Conservation (phyloP, 2,113 vertebrate species). For the Carassius auratus region DNA sequence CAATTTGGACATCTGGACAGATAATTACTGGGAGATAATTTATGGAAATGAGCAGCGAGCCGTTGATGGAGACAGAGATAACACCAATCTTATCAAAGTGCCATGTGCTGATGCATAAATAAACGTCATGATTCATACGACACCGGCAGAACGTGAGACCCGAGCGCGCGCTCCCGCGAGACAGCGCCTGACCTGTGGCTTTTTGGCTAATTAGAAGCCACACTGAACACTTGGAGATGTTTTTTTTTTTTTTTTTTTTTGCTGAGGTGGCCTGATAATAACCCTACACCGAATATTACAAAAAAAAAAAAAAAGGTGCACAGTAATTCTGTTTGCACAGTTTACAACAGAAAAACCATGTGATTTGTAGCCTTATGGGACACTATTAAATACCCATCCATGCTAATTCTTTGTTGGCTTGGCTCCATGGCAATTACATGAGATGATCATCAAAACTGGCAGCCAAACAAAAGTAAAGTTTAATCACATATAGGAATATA, state of each 20-base stretch:
- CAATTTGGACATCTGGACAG: slow-evolving; percentile 92
- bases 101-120: slow-evolving; percentile 77
- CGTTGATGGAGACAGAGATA: slow-evolving; percentile 75
- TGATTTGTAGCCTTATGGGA: slow-evolving; percentile 53
- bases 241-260: too few species aligned
- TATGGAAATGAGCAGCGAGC: slow-evolving; percentile 92
- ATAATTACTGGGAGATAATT: slow-evolving; percentile 90
- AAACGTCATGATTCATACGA: slow-evolving; percentile 64
- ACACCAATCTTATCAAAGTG: slow-evolving; percentile 64
- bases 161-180: not conserved
- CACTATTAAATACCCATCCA: slow-evolving; percentile 55
- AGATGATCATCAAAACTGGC: slow-evolving; percentile 41
- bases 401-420: slow-evolving; percentile 53
- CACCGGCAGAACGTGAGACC: slow-evolving; percentile 53
- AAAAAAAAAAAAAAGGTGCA: slow-evolving; percentile 42
- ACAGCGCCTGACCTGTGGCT: not conserved
- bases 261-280: slow-evolving; percentile 2
- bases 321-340: slow-evolving; percentile 54
- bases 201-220: slow-evolving; percentile 31
- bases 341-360: slow-evolving; percentile 59
- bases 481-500: slow-evolving; percentile 30
- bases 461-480: slow-evolving; percentile 37
- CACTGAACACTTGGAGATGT: not conserved
- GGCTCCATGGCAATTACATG: slow-evolving; percentile 55
- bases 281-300: slow-evolving; percentile 8